Conservation (phyloP, 2,797 vertebrate genomes). For the Eremophila alpestris region DNA sequence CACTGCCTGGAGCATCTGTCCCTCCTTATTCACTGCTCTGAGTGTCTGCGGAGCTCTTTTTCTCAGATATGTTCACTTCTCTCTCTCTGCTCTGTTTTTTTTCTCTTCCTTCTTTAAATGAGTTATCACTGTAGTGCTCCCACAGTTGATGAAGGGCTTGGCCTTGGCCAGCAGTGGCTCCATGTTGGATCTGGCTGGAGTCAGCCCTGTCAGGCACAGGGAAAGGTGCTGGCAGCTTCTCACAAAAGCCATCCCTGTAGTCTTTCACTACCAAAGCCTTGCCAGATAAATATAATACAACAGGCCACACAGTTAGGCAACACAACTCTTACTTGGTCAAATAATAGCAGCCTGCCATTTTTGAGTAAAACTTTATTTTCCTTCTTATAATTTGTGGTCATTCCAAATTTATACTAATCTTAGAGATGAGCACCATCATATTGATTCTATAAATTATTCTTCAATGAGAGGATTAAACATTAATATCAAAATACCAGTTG, state of each 20-base stretch:
- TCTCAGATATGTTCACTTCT: background rate
- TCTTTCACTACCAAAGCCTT: background rate
- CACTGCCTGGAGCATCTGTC: background rate
- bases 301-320: background rate
- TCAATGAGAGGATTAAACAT: background rate
- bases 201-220: fast-evolving
- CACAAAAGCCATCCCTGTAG: background rate
- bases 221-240: background rate
- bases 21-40: background rate
- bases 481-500: background rate
- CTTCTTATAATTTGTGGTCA: background rate
- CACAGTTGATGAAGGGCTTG: fast-evolving
- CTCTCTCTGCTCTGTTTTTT: background rate
- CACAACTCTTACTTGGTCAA: background rate
- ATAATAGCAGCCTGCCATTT: background rate
- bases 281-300: background rate
- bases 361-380: background rate
- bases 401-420: background rate
- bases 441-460: background rate
- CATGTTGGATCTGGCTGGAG: background rate
- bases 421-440: background rate
- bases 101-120: background rate
- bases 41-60: background rate
- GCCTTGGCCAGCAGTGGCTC: background rate
- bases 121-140: background rate